Evolutionary conservation across 2,888 invertebrate species (phyloP).

Genomic region (Hecatera dysodea): DNA sequence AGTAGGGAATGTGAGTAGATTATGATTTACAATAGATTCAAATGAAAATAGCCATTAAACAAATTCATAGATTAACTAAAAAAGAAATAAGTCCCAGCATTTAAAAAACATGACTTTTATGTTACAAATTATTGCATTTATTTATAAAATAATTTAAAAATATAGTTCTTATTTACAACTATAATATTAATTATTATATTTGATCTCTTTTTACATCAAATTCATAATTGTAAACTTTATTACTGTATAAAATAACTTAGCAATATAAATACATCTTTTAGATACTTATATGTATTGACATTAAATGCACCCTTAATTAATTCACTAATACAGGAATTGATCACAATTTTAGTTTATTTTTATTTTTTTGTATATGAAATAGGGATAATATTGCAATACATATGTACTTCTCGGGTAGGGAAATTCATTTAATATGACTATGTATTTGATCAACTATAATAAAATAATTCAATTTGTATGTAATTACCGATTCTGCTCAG

Average conservation of each 20-base stretch:
- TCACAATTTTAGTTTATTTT: background rate
- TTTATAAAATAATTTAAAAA: background rate
- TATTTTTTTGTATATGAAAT: background rate
- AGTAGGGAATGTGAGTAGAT: slow-evolving; percentile 43
- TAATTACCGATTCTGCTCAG: background rate
- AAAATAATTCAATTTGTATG: slow-evolving; percentile 9
- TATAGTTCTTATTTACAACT: slow-evolving; percentile 8
- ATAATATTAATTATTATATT: background rate
- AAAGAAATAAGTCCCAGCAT: slow-evolving; percentile 10
- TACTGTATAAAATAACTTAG: background rate
- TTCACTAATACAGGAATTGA: slow-evolving; percentile 33
- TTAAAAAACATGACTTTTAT: background rate
- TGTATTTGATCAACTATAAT: too few species aligned
- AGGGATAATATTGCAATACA: slow-evolving; percentile 18
- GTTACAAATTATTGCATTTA: slow-evolving; percentile 2
- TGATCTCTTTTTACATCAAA: slow-evolving; percentile 13
- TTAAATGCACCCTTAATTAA: slow-evolving; percentile 4
- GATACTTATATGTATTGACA: background rate
- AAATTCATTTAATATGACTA: background rate
- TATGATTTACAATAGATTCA: slow-evolving; percentile 19
- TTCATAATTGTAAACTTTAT: background rate
- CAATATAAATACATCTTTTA: background rate
- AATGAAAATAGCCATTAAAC: slow-evolving; percentile 12
- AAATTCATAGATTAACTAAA: slow-evolving; percentile 7
- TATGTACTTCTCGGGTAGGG: background rate